Base-by-base conservation (phyloP, 2,113 vertebrate species). In the Vireo altiloquus region DNA sequence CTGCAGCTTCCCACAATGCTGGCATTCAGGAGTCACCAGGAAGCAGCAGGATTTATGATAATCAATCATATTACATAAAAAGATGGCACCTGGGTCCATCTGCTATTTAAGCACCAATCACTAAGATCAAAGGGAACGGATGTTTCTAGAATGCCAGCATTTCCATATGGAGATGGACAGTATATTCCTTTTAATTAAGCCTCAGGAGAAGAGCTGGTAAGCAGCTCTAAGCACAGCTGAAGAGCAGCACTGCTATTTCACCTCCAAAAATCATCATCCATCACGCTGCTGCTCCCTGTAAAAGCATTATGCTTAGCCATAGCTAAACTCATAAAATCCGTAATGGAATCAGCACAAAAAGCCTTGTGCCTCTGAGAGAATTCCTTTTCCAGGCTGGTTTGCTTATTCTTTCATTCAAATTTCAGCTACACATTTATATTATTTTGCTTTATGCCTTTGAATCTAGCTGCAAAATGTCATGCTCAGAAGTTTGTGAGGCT, bases 271-370 rank as follows among this genome's bases (percentile, higher is more conserved):
- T 87, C 85, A 84, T 39, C 92, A 90, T 85, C 76, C 80, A 87
- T 88, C 80, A 81, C 0, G 6, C 64, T 77, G 50, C 31, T 86
- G 71, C 82, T 86, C 79, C 42, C 30, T 23, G 46, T 61, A 83
- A 92, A 93, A 92, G 68, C 78, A 86, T 80, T 90, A 90, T 22
- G 57, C 75, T 76, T 17, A 66, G 50, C 83, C 79, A 70, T 39
- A n/a, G 80, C 78, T 82, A 46, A 93, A 93, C 82, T 76, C 61
- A 71, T 88, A 86, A 94, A 94, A 90, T 47, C 72, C 76, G 80
- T 86, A 90, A 86, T 66, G 80, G 59, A 86, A 86, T 70, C 89
- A 83, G 69, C 64, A 83, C 52, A 74, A 76, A 85, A 93, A 8
- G 39, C 50, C 69, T 17, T 27, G 35, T 60, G 68, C 88, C 50